Conservation (phyloP, 1,140 invertebrate genomes). For the Drosophila ironensis region DNA sequence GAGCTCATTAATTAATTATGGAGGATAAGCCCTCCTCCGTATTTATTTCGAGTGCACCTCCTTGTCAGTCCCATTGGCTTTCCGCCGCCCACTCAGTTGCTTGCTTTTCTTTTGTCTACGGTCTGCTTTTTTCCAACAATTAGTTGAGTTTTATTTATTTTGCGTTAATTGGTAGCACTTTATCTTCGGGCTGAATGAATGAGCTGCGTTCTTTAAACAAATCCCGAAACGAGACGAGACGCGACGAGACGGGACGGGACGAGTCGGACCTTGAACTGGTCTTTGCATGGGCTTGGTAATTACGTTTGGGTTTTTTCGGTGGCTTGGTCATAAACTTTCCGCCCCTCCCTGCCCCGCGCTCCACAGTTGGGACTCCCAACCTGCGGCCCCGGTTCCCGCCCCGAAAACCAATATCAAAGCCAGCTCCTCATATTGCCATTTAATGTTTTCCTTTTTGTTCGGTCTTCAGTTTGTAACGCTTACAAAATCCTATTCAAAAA, state of each 20-base stretch:
- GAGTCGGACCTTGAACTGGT: slow-evolving; percentile 55
- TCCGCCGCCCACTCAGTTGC: slow-evolving; percentile 22
- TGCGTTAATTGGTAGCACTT: slow-evolving; percentile 82
- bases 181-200: slow-evolving; percentile 78
- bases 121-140: slow-evolving; percentile 70
- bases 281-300: slow-evolving; percentile 63
- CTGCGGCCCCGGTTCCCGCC: slow-evolving; percentile 15
- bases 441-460: slow-evolving; percentile 66
- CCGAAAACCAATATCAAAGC: slow-evolving; percentile 73
- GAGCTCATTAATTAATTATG: too few relatives aligned
- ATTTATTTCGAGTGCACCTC: not conserved
- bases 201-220: slow-evolving; percentile 78
- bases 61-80: slow-evolving; percentile 6
- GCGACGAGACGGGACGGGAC: too few relatives aligned
- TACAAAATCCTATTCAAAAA: slow-evolving; percentile 74
- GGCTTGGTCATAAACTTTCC: slow-evolving; percentile 17
- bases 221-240: slow-evolving; percentile 43
- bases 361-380: not conserved
- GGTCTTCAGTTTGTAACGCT: slow-evolving; percentile 71
- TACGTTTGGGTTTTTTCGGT: slow-evolving; percentile 44
- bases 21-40: too few relatives aligned
- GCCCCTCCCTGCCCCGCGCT: not conserved
- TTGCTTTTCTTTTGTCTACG: slow-evolving; percentile 34
- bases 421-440: slow-evolving; percentile 74
- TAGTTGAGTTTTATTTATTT: slow-evolving; percentile 82